Evolutionary conservation across 2,113 vertebrate genomes (phyloP).

Genomic region (Ceyx margarethae): DNA sequence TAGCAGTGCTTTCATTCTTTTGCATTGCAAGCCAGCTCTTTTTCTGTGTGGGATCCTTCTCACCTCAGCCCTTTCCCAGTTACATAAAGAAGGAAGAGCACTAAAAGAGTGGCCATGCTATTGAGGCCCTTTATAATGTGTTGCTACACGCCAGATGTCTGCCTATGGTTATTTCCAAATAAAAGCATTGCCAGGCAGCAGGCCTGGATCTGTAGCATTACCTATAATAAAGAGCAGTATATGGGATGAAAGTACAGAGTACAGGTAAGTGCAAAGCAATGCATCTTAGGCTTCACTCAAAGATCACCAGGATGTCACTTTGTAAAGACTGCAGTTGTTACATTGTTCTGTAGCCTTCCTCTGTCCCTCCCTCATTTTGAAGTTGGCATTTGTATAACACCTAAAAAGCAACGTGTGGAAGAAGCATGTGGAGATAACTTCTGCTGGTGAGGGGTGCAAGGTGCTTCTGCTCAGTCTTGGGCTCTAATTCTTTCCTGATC

Average conservation of each 20-base stretch:
- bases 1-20: slow-evolving; percentile 68
- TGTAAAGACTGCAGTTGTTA: neutral
- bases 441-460: neutral
- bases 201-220: neutral
- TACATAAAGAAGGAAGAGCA: slow-evolving; percentile 47
- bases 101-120: neutral
- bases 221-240: neutral
- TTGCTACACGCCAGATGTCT: neutral
- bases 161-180: neutral
- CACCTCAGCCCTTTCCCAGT: slow-evolving; percentile 61
- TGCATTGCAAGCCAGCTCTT: slow-evolving; percentile 43
- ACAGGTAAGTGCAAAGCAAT: neutral
- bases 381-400: neutral
- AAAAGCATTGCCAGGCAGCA: neutral
- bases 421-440: neutral
- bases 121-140: neutral
- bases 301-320: neutral
- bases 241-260: neutral
- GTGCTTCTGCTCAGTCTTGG: neutral
- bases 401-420: neutral
- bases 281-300: neutral
- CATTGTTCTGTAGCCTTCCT: neutral
- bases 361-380: neutral
- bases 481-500: neutral
- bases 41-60: slow-evolving; percentile 49